phyloP scores from a whole-genome alignment of 2,113 vertebrate genomes.

The Chlorodrepanis virens region DNA sequence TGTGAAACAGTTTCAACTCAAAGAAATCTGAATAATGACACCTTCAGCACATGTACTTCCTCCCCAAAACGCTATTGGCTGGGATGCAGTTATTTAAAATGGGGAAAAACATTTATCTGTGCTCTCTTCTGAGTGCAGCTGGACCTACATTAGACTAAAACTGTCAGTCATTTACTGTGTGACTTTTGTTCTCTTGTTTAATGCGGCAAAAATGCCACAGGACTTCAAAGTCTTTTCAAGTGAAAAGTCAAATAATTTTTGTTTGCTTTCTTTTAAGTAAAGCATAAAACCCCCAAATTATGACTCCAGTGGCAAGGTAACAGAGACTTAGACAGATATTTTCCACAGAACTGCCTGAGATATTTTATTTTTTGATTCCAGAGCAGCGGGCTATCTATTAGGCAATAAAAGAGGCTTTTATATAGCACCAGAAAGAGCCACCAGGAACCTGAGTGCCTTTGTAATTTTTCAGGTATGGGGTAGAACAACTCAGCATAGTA shows the following conservation, averaged over 20 bases:
- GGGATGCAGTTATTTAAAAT: background rate
- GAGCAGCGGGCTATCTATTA: accelerated
- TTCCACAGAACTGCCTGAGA: background rate
- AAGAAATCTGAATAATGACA: background rate
- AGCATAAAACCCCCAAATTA: background rate
- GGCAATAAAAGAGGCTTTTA: background rate
- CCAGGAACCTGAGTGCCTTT: background rate
- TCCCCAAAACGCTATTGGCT: background rate
- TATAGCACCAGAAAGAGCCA: background rate
- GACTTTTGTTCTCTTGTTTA: background rate
- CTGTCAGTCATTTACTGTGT: accelerated
- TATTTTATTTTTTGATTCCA: background rate
- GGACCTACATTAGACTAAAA: background rate
- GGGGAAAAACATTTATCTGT: background rate
- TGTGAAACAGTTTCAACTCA: background rate
- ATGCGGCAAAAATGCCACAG: background rate
- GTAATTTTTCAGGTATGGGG: background rate
- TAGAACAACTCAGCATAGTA: background rate
- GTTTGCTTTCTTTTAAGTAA: background rate
- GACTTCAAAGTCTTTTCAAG: background rate
- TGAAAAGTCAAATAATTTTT: background rate
- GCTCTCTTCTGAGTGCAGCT: background rate
- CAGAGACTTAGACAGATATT: background rate
- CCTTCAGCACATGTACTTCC: background rate
- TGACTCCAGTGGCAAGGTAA: background rate